Base-by-base conservation (phyloP, 2,113 vertebrate species). In the Progne subis region DNA sequence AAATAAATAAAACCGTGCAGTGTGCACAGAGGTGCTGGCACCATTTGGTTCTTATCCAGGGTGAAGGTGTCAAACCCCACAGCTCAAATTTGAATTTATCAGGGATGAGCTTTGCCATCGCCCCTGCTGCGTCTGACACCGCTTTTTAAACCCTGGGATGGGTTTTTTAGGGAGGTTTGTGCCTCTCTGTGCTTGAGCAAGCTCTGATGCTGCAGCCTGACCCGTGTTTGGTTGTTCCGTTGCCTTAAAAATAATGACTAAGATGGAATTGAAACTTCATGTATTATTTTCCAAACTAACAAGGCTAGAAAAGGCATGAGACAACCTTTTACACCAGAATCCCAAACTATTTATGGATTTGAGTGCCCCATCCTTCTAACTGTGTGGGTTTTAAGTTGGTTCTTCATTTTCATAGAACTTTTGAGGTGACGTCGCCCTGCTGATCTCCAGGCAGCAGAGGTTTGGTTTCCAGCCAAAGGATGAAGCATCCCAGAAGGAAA, bases 221-320 rank as follows among this genome's bases (percentile, higher is more conserved):
- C 37, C 15, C 28, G 39, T 0, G 1, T 53, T 44, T 47, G 31
- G 7, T 18, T 4, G 0, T 23, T 49, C 43, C 6, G 0, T 43
- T 34, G 1, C 8, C 17, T 50, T 46, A 12, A 37, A 34, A 32
- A 18, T n/a, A 20, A 39, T 16, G 16, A 72, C 46, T 50, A 41
- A 47, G 20, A 8, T 1, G 10, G 26, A 50, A 53, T 31, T 5
- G 8, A 11, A 23, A 16, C 8, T 16, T 44, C 32, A 5, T 2
- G 7, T 29, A 1, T 23, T n/a, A 5, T 34, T 74, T 61, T 53
- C 25, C 60, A 53, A 32, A 47, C 26, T 12, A 2, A 6, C 0
- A 1, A 65, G 25, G 9, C 18, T 24, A 8, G 26, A 32, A 37
- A 86, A 32, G 12, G 14, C 34, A 26, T 23, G 18, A 60, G 53